Base-by-base conservation (phyloP, 1,140 invertebrate genomes). In the Megathymus violae region DNA sequence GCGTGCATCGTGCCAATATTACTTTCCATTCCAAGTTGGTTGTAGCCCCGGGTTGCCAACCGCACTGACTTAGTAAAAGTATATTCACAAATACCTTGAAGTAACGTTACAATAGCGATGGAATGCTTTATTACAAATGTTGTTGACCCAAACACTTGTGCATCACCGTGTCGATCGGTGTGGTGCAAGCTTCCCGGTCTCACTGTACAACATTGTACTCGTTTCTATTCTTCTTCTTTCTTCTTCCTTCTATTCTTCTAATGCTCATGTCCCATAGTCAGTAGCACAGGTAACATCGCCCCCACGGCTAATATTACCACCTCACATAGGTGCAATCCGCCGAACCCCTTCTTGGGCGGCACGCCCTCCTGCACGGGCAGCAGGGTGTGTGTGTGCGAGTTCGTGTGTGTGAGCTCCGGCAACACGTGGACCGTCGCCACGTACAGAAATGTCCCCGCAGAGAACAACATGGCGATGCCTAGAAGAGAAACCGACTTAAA, bases 371-470 rank as follows among this genome's bases (percentile, higher is more conserved):
- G 85, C 43, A 80, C 52, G 0, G 86, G 88, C 0, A 91, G 74
- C 0, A 90, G 70, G 0, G 86, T 69, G 63, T 90, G 86, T 4
- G 89, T 88, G 87, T 79, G 80, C 1, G 78, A 70, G 65, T 88
- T 88, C 17, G 84, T 85, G 47, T 92, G 92, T 51, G 95, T 96
- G 17, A 99, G 91, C 91, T 99, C 98, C 0, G 99, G 98, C 40
- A 99, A 87, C 1, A 99, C 98, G 89, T 99, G 99, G 1, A 99
- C 98, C 1, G 99, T 99, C 0, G 99, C 97, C 4, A 99, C 99
- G 82, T 99, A 99, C 4, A 99, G 92, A 91, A 99, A 99, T 41
- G 99, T 99, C 1, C 99, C 99, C 0, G 98, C 99, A 67, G 98
- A 99, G 88, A 99, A 99, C 13, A 99, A 90, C 98, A 99, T 99